A percentile compares a stretch with the other conserved stretches of the same genome.
Evolutionary conservation across 2,113 vertebrate genomes (phyloP).

Genomic region (Gallinago undulata): DNA sequence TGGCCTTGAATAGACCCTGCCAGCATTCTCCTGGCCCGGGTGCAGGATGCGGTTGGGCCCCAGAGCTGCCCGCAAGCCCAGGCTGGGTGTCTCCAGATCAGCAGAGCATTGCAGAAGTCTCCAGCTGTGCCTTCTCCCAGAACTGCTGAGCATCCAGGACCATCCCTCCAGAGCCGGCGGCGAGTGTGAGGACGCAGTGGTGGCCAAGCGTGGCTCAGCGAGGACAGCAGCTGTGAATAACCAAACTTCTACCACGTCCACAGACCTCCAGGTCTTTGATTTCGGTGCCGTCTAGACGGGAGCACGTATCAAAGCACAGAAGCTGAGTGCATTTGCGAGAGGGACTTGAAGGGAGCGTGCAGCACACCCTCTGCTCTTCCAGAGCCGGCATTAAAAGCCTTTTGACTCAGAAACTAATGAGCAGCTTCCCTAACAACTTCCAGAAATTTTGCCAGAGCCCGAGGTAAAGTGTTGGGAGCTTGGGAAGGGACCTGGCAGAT

Average conservation of each 20-base stretch:
- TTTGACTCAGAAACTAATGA: not conserved
- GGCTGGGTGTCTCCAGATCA: not conserved
- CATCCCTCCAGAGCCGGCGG: accelerated
- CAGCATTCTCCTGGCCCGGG: accelerated
- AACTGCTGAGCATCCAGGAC: not conserved
- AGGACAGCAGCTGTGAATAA: not conserved
- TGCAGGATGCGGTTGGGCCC: not conserved
- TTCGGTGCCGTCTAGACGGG: not conserved
- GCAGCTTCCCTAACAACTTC: not conserved
- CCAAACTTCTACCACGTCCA: accelerated
- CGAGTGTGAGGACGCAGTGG: accelerated
- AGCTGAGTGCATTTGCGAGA: not conserved
- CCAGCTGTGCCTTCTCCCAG: not conserved
- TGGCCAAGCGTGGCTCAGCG: accelerated
- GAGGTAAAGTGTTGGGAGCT: not conserved
- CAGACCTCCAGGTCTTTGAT: not conserved
- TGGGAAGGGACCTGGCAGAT: not conserved
- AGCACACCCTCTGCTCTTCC: not conserved
- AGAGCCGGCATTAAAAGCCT: not conserved
- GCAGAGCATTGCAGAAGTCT: not conserved
- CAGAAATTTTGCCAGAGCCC: not conserved
- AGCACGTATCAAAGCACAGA: not conserved
- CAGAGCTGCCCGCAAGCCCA: not conserved
- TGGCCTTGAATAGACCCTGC: not conserved
- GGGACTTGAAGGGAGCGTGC: not conserved